phyloP scores from a whole-genome alignment of 2,113 vertebrate genomes.

The Burhinus bistriatus region DNA sequence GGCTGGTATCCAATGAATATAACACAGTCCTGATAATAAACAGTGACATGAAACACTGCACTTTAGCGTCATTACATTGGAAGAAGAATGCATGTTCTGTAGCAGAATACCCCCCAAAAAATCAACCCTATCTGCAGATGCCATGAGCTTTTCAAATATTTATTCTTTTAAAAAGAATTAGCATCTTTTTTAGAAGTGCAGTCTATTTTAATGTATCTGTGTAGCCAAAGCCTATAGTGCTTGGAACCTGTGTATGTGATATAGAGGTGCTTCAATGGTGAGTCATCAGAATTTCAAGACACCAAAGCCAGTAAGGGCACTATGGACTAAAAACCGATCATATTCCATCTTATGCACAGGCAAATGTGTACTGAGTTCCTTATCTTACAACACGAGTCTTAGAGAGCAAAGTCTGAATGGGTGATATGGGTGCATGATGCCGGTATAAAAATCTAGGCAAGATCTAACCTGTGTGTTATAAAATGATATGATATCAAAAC shows the following conservation, averaged over 20 bases:
- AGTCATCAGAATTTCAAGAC: not conserved
- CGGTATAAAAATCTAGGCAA: too few species aligned
- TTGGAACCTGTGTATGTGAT: not conserved
- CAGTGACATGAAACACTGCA: slow-evolving; percentile 38
- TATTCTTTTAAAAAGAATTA: not conserved
- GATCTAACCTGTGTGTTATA: too few species aligned
- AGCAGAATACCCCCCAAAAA: not conserved
- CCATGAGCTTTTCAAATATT: not conserved
- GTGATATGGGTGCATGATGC: not conserved
- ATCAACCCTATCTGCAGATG: not conserved
- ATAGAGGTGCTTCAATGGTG: not conserved
- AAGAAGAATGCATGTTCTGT: not conserved
- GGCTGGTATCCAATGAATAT: slow-evolving; percentile 36
- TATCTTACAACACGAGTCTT: not conserved
- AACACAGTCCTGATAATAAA: slow-evolving; percentile 49
- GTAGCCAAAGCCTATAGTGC: not conserved
- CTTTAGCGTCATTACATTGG: not conserved
- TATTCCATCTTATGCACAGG: not conserved
- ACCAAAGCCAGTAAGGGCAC: not conserved
- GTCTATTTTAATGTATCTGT: not conserved
- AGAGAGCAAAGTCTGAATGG: not conserved
- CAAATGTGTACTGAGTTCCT: not conserved
- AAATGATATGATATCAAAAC: too few species aligned
- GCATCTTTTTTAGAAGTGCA: not conserved
- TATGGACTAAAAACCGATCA: not conserved